phyloP scores from a whole-genome alignment of 1,140 invertebrate genomes.

The Helicoverpa zea region DNA sequence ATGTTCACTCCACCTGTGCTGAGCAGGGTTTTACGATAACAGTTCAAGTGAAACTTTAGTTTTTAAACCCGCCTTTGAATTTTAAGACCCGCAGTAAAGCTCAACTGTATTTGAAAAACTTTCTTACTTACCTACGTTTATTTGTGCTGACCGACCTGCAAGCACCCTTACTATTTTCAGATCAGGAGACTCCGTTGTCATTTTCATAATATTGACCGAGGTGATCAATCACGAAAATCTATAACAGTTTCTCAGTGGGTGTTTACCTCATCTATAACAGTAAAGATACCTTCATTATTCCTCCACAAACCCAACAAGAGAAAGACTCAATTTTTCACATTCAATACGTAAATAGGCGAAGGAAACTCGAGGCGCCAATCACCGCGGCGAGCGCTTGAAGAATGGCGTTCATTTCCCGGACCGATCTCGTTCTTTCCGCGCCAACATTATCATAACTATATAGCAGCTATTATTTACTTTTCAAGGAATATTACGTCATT shows the following conservation, averaged over 20 bases:
- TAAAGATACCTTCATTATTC: conserved; percentile 5
- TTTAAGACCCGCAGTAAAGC: conserved; percentile 23
- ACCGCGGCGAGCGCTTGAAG: conserved; percentile 64
- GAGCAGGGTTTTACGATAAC: conserved; percentile 51
- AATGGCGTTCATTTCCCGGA: conserved; percentile 77
- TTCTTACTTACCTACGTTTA: conserved; percentile 10
- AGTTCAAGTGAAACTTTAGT: conserved; percentile 22
- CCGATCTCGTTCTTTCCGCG: conserved; percentile 70
- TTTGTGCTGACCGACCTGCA: background rate
- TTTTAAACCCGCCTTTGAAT: conserved; percentile 32
- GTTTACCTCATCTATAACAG: background rate
- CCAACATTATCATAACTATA: conserved; percentile 73
- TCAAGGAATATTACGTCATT: conserved; percentile 49
- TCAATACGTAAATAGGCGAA: conserved; percentile 43
- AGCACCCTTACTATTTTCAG: too few species aligned
- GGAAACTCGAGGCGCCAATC: conserved; percentile 66
- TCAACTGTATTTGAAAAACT: conserved; percentile 30
- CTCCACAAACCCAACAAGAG: background rate
- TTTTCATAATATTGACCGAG: background rate
- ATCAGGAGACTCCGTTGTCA: background rate
- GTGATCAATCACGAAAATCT: background rate
- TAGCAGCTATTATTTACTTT: conserved; percentile 70
- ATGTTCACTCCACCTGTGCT: conserved; percentile 51
- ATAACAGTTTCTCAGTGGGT: background rate
- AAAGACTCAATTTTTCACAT: conserved; percentile 36